Base-by-base conservation (phyloP, 2,888 invertebrate genomes). In the Lysandra bellargus region DNA sequence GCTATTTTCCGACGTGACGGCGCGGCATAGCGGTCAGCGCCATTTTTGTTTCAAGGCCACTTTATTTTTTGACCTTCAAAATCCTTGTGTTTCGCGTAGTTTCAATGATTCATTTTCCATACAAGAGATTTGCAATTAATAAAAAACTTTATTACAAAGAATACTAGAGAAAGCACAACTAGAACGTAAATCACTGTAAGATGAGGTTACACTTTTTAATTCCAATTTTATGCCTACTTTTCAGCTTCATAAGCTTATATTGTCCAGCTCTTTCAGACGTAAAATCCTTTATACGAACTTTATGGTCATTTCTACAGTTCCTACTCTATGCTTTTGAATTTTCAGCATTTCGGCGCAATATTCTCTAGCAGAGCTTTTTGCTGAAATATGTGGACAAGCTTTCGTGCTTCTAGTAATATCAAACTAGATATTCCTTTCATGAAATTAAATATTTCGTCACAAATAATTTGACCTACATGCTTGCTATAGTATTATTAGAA, bases 1-100 rank as follows among this genome's bases (percentile, higher is more conserved):
- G 69, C 69, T 69, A 69, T 69, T 69, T 69, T 69, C 69, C 33
- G 69, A 69, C 33, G 3, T 69, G 33, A 69, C 69, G 69, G 33
- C 69, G 37, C 69, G 69, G 33, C 69, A 69, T 33, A 12, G 69
- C 69, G 33, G 69, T 37, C 33, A 69, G 33, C 33, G 33, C 69
- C 69, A 69, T 37, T 69, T 33, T 69, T 69, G 17, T 69, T 69
- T 37, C 69, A 69, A 69, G 69, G 69, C 33, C 33, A 37, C 33
- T 33, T 3, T 17, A 69, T 33, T 69, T 69, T 33, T 33, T 5
- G 33, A 69, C 37, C 69, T 69, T 37, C 69, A 69, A 37, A 69
- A 33, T 64, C 12, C 4, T 3, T 12, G 7, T 64, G 12, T 33
- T 14, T 30, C 30, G 23, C 30, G 30, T 7, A n/a, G 61, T 9